Evolutionary conservation across 2,888 invertebrate genomes (phyloP), one percentile per base, ranked within the genome.

Genomic region (Cosmia trapezina): DNA sequence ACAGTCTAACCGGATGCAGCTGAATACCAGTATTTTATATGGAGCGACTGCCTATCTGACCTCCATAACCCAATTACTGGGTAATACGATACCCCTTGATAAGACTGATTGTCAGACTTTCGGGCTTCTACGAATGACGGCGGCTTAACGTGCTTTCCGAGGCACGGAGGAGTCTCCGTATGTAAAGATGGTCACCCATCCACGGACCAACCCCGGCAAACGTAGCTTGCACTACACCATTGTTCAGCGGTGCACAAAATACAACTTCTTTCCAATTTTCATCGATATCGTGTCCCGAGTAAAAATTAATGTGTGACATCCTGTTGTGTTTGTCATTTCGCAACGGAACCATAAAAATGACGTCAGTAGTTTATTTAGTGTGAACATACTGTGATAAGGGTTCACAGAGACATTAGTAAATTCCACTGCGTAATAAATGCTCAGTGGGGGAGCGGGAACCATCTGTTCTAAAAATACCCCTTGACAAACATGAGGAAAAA

Each of bases 401-500:
- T 57, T 28, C 56, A n/a, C 7, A 19, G 28, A 33, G 14, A 22
- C 47, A 49, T 57, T 19, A 22, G 51, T 45, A 49, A 64, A 49
- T 17, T 45, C 17, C 2, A 28, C 43, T 73, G 28, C 45, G 51
- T 28, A 17, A 45, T 14, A 33, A 28, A 28, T 28, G 14, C 65
- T 37, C 17, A 14, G 68, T 53, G 68, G 76, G 76, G 76, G 59
- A 76, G 45, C 45, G 51, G 19, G n/a, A 17, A 41, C 12, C 51
- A 67, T 67, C 51, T 59, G 59, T 67, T 76, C 59, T 53, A 59
- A 47, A 73, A 67, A 73, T 76, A 73, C 9, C 12, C n/a, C 1
- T 33, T 45, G 5, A 57, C n/a, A 17, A 37, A 53, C 12, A 53
- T 12, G 3, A 19, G 22, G 19, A 37, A 28, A 76, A 62, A n/a